These are phyloP conservation scores for Leptogaster cylindrica DNA, from an alignment of 2,888 invertebrate species.

Conservation along the genomic window DNA sequence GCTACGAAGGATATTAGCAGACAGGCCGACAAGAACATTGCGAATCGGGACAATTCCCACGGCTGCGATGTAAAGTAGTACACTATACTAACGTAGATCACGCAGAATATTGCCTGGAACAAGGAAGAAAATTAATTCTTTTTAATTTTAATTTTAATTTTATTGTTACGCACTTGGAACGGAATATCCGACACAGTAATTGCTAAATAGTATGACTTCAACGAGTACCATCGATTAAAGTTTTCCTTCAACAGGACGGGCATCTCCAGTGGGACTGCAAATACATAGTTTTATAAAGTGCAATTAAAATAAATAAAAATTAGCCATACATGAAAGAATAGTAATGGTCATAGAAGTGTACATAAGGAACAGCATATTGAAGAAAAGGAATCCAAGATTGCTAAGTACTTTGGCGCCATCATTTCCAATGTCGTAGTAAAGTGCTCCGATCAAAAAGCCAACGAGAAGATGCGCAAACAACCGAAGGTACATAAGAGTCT, in stretches of 20 bases:
- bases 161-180: slow-evolving; percentile 77
- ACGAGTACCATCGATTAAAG: slow-evolving; percentile 96
- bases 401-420: slow-evolving; percentile 95
- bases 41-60: slow-evolving; percentile 78
- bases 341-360: slow-evolving; percentile 99
- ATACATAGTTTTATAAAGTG: not conserved
- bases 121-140: slow-evolving; percentile 45
- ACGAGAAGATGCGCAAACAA: slow-evolving; percentile 93
- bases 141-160: not conserved
- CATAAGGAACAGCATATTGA: slow-evolving; percentile 98
- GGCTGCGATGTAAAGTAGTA: slow-evolving; percentile 96
- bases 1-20: slow-evolving; percentile 92
- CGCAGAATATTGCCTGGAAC: slow-evolving; percentile 88
- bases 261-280: slow-evolving; percentile 91
- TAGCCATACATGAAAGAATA: slow-evolving; percentile 90
- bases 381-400: slow-evolving; percentile 95
- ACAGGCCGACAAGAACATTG: slow-evolving; percentile 88
- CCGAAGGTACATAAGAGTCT: slow-evolving; percentile 95
- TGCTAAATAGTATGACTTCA: slow-evolving; percentile 92
- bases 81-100: slow-evolving; percentile 89
- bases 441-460: slow-evolving; percentile 90
- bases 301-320: not conserved
- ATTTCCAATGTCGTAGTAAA: slow-evolving; percentile 95
- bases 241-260: slow-evolving; percentile 93
- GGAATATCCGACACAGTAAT: slow-evolving; percentile 96